These are phyloP conservation scores for Macaca fascicularis DNA, from an alignment of 2,113 vertebrate species.

Conservation along the genomic window T2T-MFA8v1.1 NC_088395.1:27330501-27331000, in stretches of 20 bases:
- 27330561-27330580: background rate
- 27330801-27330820: background rate
- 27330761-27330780: background rate
- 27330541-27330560: background rate
- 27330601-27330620: background rate
- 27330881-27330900: background rate
- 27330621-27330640: background rate
- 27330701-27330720: background rate
- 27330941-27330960: background rate
- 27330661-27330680: background rate
- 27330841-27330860: background rate
- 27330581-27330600: background rate
- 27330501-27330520: background rate
- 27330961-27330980: background rate
- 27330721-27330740: background rate
- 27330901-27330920: background rate
- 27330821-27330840: background rate
- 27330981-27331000: background rate
- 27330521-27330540: background rate
- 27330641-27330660: background rate
- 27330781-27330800: background rate
- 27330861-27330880: background rate
- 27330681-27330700: background rate
- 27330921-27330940: slow-evolving; percentile 8
- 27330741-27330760: background rate